Conservation (phyloP, 2,113 vertebrate genomes). For the Cricetomys ansorgei region DNA sequence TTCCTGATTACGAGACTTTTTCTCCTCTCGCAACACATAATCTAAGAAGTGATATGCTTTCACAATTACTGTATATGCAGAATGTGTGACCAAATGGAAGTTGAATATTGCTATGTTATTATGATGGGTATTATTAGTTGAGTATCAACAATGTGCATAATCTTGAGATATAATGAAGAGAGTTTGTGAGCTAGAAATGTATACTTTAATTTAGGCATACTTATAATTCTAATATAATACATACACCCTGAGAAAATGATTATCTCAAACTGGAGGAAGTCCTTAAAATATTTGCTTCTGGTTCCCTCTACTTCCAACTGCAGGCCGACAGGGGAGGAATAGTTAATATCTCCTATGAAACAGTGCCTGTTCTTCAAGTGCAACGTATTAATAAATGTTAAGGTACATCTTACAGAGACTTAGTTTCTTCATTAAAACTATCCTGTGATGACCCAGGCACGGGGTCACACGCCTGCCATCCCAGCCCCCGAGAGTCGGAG, state of each 20-base stretch:
- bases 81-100: constrained; percentile 43
- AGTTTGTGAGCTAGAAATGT: neutral
- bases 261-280: neutral
- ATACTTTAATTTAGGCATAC: constrained; percentile 24
- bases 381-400: neutral
- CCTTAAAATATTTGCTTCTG: neutral
- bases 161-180: neutral
- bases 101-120: constrained; percentile 28
- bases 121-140: constrained; percentile 26
- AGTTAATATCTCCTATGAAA: neutral
- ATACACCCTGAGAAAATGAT: neutral
- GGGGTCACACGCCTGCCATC: neutral
- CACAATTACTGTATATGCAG: constrained; percentile 17
- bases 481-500: neutral
- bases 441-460: neutral
- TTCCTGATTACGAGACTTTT: constrained; percentile 33
- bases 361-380: neutral
- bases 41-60: constrained; percentile 29
- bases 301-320: neutral
- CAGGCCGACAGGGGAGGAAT: neutral
- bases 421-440: neutral
- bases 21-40: neutral
- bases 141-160: neutral
- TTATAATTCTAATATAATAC: neutral
- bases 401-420: neutral